Evolutionary conservation across 2,113 vertebrate genomes (phyloP), one percentile per base, ranked within the genome.

Genomic region (Arizona elegans): DNA sequence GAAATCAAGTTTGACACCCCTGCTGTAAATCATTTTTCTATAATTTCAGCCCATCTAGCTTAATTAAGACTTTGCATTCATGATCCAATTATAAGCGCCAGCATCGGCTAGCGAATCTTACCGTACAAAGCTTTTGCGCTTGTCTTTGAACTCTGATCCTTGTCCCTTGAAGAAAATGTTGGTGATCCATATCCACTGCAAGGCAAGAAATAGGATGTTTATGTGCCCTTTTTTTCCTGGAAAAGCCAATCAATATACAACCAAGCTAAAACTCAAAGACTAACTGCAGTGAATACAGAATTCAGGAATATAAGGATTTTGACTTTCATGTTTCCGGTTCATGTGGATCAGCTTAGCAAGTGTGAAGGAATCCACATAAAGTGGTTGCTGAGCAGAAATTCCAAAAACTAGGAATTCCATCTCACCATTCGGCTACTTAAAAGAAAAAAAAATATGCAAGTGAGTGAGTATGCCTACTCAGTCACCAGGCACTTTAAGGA

Each of bases 61-160:
- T 47, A 62, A 92, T 94, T 93, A 89, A 8, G 59, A 65, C 13
- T 93, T 54, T 29, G 85, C 29, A 56, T 43, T 90, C 47, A 91
- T 1, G 90, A 88, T 62, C 62, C 33, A 91, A 53, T 38, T 24
- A 33, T 13, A 52, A 19, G 54, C 10, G n/a, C 65, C 15, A 70
- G 38, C 1, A 0, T 88, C 9, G 47, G 17, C 23, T 12, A 38
- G 15, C 13, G 15, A 2, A 93, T 1, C 97, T 93, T 98, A 98
- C 98, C 98, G 86, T 98, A 98, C 86, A 98, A 97, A 94, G 98
- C 98, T 95, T 98, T 98, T 54, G 98, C 98, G 88, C 97, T 98
- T 91, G 98, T 94, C 94, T 97, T 97, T 58, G 97, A 96, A 87
- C 92, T 95, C 54, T 97, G 97, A 8, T 98, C 98, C 96, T 96